Conservation (phyloP, 2,888 invertebrate genomes). For the Eremobia ochroleuca region DNA sequence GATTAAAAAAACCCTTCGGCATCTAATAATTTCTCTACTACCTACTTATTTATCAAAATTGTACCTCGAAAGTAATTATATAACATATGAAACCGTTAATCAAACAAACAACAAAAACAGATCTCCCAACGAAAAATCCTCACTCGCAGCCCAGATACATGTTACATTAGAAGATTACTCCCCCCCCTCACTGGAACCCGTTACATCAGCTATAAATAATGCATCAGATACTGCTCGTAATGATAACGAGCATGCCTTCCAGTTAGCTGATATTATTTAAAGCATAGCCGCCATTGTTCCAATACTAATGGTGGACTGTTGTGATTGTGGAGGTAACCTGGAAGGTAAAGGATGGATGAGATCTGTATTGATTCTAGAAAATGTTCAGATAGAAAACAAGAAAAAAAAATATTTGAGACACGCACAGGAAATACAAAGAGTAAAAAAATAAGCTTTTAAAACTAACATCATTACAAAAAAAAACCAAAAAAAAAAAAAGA, state of each 20-base stretch:
- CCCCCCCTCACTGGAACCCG: conserved; percentile 66
- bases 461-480: neutral
- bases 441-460: neutral
- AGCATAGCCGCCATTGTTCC: conserved; percentile 70
- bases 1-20: neutral
- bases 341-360: conserved; percentile 31
- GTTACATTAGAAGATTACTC: conserved; percentile 69
- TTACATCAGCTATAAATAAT: conserved; percentile 81
- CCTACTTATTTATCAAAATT: neutral
- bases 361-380: conserved; percentile 7
- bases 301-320: conserved; percentile 70
- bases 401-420: neutral
- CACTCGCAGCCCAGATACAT: conserved; percentile 57
- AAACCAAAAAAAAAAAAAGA: neutral
- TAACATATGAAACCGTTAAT: conserved; percentile 4
- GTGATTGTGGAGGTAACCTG: conserved; percentile 11
- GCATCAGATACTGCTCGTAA: conserved; percentile 78
- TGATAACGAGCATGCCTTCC: conserved; percentile 78
- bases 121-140: conserved; percentile 31
- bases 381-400: neutral
- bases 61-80: neutral
- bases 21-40: neutral
- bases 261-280: conserved; percentile 81
- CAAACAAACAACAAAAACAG: conserved; percentile 15
- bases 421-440: no score